Base-by-base conservation (phyloP, 2,888 invertebrate species). In the Rhodophaea formosa region DNA sequence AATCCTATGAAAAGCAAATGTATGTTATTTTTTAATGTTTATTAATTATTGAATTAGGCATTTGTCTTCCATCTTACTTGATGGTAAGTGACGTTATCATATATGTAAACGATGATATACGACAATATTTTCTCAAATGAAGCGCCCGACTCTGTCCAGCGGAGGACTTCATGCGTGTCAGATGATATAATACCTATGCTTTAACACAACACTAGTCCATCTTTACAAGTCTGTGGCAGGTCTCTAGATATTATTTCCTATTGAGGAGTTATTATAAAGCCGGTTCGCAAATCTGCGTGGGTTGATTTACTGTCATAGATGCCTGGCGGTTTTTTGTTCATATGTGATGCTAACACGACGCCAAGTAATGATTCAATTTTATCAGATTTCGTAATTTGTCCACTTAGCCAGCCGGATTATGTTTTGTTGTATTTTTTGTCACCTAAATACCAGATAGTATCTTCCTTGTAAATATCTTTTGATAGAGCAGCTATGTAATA, bases 311-410 rank as follows among this genome's bases (percentile, higher is more conserved):
- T 47, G 47, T 7, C 32, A 49, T 49, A 49, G 15, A 49, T 49
- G 8, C 30, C 15, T 15, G 15, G 10, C 7, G 23, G 7, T 46
- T 16, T 32, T 49, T 30, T 30, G 8, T 49, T 32, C 15, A 6
- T 49, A 15, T 47, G 30, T 49, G 7, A 32, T 30, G 8, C 14
- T 15, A 15, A 30, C 32, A 3, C 12, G 30, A 30, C 29, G 47
- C n/a, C 30, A 3, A 32, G 49, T 32, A 49, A 29, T 32, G 30
- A 32, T 49, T 2, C n/a, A 1, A 39, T 39, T 49, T 32, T 49
- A 49, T 49, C 32, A 32, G 32, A 49, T 49, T 49, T 49, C 32
- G 49, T 49, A 49, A 49, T 49, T 30, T 49, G 49, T 49, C 49
- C 30, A 49, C 49, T 49, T 49, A 49, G 32, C 49, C 15, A 49